These are phyloP conservation scores for Ruditapes philippinarum DNA, from an alignment of 1,140 invertebrate species.

Conservation along the genomic window DNA sequence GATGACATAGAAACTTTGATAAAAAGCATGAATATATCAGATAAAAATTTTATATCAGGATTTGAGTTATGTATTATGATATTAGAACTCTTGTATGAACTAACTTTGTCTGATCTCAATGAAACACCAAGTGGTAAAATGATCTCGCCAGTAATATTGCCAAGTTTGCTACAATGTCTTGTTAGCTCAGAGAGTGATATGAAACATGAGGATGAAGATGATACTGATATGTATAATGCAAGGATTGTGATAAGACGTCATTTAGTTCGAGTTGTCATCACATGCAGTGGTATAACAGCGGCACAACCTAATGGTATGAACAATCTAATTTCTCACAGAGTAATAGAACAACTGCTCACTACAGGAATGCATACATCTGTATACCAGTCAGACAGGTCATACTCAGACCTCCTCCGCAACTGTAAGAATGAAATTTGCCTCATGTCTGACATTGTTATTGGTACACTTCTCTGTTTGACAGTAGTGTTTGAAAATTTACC, in stretches of 20 bases:
- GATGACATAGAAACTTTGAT: conserved; percentile 51
- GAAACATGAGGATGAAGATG: neutral
- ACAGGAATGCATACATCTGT: neutral
- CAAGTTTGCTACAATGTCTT: conserved; percentile 72
- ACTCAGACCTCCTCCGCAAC: neutral
- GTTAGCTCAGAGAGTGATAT: neutral
- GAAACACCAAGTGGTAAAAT: conserved; percentile 66
- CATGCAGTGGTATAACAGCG: conserved; percentile 69
- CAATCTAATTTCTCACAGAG: conserved; percentile 66
- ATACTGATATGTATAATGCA: conserved; percentile 54
- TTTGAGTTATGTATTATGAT: conserved; percentile 75
- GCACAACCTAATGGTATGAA: conserved; percentile 76
- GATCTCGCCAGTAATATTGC: conserved; percentile 74
- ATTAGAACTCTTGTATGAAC: conserved; percentile 72
- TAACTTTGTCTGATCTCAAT: conserved; percentile 72
- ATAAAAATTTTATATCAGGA: conserved; percentile 31
- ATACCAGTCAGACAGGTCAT: neutral
- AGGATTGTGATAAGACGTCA: conserved; percentile 68
- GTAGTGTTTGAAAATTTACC: conserved; percentile 73
- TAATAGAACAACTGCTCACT: conserved; percentile 35
- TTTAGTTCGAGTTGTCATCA: conserved; percentile 74
- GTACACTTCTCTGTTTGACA: conserved; percentile 70
- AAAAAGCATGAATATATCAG: conserved; percentile 36
- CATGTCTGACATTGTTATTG: conserved; percentile 45
- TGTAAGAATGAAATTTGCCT: conserved; percentile 5